A percentile compares a stretch with the other conserved stretches of the same genome.
phyloP scores from a whole-genome alignment of 2,113 vertebrate genomes.

The Agapornis roseicollis region DNA sequence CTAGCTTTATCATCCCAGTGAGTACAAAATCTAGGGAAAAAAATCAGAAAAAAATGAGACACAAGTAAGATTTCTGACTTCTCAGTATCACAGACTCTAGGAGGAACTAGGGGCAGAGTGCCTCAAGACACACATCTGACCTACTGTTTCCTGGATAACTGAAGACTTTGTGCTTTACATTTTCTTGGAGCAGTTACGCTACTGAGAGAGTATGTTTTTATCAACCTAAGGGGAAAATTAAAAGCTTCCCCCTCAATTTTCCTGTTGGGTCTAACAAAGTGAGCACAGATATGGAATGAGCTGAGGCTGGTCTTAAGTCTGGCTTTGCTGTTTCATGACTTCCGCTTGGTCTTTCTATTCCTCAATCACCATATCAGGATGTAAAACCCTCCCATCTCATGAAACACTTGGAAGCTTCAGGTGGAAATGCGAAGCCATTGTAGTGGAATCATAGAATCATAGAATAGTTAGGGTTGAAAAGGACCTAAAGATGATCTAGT shows the following conservation, averaged over 20 bases:
- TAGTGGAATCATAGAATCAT: too few species aligned
- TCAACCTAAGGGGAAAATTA: not conserved
- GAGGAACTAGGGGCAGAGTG: not conserved
- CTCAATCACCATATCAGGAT: not conserved
- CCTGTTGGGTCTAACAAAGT: not conserved
- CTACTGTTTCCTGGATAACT: not conserved
- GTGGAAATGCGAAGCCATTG: not conserved
- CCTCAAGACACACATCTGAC: not conserved
- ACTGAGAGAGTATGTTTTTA: not conserved
- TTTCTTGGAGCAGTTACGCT: not conserved
- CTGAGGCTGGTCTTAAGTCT: not conserved
- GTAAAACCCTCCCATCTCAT: not conserved
- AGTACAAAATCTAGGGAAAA: not conserved
- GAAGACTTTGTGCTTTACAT: not conserved
- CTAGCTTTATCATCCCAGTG: not conserved
- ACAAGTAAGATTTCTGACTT: not conserved
- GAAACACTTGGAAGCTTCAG: not conserved
- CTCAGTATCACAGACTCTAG: not conserved
- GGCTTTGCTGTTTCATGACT: not conserved
- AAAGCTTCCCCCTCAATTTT: not conserved
- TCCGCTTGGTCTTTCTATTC: not conserved
- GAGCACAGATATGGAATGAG: not conserved
- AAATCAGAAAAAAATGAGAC: not conserved
- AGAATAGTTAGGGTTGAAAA: too few species aligned
- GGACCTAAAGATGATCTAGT: too few species aligned